phyloP scores from a whole-genome alignment of 1,140 invertebrate genomes.

The Ips typographus region DNA sequence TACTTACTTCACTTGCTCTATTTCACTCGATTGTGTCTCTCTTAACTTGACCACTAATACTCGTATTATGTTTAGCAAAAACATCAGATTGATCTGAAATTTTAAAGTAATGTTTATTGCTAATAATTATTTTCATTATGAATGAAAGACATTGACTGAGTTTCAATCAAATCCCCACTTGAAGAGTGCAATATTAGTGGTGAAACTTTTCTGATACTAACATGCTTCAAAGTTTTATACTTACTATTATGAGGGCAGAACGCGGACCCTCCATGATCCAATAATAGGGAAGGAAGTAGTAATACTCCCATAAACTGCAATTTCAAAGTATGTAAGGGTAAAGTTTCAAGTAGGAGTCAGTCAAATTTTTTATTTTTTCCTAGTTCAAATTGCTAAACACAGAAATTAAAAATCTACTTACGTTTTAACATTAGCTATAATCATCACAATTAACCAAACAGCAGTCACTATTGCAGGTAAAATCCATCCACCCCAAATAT shows the following conservation, averaged over 20 bases:
- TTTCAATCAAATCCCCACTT: too few species aligned
- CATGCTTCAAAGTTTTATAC: conserved; percentile 36
- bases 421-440: conserved; percentile 41
- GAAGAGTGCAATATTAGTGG: too few species aligned
- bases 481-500: conserved; percentile 80
- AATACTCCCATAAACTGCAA: conserved; percentile 80
- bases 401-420: conserved; percentile 17
- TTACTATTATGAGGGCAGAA: conserved; percentile 74
- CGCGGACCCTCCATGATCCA: conserved; percentile 88
- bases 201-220: too few species aligned
- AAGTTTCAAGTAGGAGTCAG: conserved; percentile 1
- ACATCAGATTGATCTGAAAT: conserved; percentile 78
- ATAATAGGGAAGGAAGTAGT: conserved; percentile 76
- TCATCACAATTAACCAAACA: conserved; percentile 71
- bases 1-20: conserved; percentile 74
- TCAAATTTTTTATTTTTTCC: too few species aligned
- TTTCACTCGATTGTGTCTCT: conserved; percentile 74
- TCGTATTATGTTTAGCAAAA: conserved; percentile 81
- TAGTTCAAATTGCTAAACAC: neutral
- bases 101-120: conserved; percentile 22
- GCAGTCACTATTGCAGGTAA: conserved; percentile 71
- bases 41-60: conserved; percentile 81
- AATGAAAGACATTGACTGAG: too few species aligned
- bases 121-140: conserved; percentile 9
- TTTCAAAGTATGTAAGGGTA: conserved; percentile 12